Evolutionary conservation across 2,797 vertebrate genomes (phyloP).

Genomic region (Galaxias olidus): DNA sequence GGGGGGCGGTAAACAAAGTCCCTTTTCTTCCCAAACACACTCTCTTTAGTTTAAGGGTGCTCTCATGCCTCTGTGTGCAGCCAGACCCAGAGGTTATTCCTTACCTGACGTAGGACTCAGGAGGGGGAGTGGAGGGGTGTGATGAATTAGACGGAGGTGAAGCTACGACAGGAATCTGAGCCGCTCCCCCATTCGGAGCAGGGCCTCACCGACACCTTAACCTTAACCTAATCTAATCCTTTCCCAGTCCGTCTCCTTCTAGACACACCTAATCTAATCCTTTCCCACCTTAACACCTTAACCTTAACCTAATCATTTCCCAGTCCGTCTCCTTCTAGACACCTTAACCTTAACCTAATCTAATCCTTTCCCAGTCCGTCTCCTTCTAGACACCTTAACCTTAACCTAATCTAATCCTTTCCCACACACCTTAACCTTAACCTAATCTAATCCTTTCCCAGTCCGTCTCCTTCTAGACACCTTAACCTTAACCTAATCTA

Average conservation of each 20-base stretch:
- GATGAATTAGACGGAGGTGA: constrained; percentile 46
- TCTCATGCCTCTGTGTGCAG: too few relatives aligned
- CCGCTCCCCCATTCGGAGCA: constrained; percentile 32
- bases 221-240: background rate
- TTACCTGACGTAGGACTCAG: constrained; percentile 47
- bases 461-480: background rate
- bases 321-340: too few relatives aligned
- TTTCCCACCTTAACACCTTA: too few relatives aligned
- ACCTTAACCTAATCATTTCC: too few relatives aligned
- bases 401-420: too few relatives aligned
- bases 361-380: background rate
- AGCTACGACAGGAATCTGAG: constrained; percentile 60
- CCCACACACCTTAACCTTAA: background rate
- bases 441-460: background rate
- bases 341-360: background rate
- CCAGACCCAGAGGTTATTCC: too few relatives aligned
- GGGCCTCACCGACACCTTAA: constrained; percentile 8
- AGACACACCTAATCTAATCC: background rate
- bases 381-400: background rate
- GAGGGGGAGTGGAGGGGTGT: constrained; percentile 46
- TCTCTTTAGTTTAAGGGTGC: too few relatives aligned
- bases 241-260: background rate
- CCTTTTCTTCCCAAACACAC: too few relatives aligned
- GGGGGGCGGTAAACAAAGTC: too few relatives aligned
- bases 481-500: background rate